Percentiles rank a stretch among this genome's conserved stretches.
These are phyloP conservation scores for Dipodomys stephensi DNA, from an alignment of 2,113 vertebrate genomes.

Conservation along the genomic window DNA sequence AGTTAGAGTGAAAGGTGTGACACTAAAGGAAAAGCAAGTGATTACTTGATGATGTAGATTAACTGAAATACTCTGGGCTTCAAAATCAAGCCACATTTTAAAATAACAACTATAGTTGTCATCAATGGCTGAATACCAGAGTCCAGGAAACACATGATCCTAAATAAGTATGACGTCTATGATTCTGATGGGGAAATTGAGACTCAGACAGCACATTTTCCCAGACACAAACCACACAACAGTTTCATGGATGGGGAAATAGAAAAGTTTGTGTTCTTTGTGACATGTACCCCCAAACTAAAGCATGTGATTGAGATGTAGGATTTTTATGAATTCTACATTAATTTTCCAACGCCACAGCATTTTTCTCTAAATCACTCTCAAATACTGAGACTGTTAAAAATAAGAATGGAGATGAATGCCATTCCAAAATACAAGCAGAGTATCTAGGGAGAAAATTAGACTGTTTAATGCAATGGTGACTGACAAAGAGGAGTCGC, in stretches of 20 bases:
- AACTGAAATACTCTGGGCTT: background rate
- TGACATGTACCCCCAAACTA: background rate
- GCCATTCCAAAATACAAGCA: background rate
- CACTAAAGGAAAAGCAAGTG: background rate
- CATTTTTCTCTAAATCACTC: constrained; percentile 50
- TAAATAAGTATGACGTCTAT: background rate
- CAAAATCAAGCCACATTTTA: background rate
- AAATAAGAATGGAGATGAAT: constrained; percentile 58
- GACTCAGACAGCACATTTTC: background rate
- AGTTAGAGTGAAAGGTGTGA: background rate
- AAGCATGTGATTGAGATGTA: background rate
- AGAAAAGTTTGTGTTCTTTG: too few species aligned
- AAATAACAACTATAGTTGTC: background rate
- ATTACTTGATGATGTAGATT: background rate
- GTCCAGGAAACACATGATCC: background rate
- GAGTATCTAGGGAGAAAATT: background rate
- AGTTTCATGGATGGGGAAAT: background rate
- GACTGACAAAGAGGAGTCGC: background rate
- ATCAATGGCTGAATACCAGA: background rate
- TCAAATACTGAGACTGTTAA: constrained; percentile 58
- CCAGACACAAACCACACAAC: background rate
- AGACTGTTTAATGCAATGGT: constrained; percentile 70
- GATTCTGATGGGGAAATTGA: background rate
- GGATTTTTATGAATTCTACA: background rate
- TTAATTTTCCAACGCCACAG: constrained; percentile 19